phyloP scores from a whole-genome alignment of 2,113 vertebrate genomes.

The Puffinus mauretanicus region DNA sequence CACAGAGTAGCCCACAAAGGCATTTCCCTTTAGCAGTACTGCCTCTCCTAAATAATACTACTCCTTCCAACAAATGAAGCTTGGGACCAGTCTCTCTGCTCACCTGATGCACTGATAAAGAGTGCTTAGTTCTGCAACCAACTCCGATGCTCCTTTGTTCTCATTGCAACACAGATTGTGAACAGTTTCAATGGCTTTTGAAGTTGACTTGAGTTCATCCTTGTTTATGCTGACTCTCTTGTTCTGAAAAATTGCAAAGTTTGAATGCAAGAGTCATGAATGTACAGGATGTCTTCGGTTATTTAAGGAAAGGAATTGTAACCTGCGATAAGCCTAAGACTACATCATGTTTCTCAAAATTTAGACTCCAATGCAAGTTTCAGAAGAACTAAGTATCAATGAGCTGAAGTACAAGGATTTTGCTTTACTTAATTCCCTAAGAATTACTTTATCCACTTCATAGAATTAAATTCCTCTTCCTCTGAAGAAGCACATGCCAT shows the following conservation, averaged over 20 bases:
- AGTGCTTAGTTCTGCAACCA: conserved; percentile 94
- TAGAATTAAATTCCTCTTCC: neutral
- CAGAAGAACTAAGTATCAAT: neutral
- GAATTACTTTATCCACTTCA: neutral
- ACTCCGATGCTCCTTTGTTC: conserved; percentile 96
- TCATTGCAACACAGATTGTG: conserved; percentile 97
- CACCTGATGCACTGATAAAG: conserved; percentile 93
- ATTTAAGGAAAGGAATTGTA: neutral
- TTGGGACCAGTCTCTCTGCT: neutral
- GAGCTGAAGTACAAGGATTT: neutral
- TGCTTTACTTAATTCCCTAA: neutral
- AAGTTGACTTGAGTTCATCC: conserved; percentile 95
- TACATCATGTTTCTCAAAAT: neutral
- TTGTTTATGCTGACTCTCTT: conserved; percentile 98
- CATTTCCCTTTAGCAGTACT: neutral
- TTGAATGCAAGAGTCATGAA: neutral
- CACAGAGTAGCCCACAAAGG: neutral
- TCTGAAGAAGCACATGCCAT: neutral
- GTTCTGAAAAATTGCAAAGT: conserved; percentile 76
- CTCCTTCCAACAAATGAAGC: neutral
- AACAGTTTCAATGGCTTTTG: conserved; percentile 94
- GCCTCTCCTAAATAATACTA: neutral
- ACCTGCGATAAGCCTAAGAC: neutral
- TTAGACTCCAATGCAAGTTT: neutral
- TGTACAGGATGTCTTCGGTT: neutral